phyloP scores from a whole-genome alignment of 2,888 invertebrate genomes.

The Melitaea athalia region DNA sequence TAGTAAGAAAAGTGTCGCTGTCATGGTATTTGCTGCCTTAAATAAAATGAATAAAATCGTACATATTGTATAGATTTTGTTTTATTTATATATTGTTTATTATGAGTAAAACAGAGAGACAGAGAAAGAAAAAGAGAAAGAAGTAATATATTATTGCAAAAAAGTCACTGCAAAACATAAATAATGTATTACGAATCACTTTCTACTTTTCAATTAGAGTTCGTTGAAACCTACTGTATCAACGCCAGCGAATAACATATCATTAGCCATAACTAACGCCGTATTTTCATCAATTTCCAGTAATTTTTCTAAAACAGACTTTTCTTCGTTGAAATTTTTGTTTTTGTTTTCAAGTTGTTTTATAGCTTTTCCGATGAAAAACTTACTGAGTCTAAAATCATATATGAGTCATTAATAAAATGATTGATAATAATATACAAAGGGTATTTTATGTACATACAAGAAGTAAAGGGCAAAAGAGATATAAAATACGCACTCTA shows the following conservation, averaged over 20 bases:
- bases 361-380: constrained; percentile 28
- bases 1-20: constrained; percentile 82
- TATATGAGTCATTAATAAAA: not conserved
- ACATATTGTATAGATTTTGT: not conserved
- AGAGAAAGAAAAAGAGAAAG: too few relatives aligned
- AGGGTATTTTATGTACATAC: too few relatives aligned
- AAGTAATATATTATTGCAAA: too few relatives aligned
- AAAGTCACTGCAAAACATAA: too few relatives aligned
- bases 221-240: constrained; percentile 81
- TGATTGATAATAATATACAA: too few relatives aligned
- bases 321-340: constrained; percentile 50
- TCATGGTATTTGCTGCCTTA: constrained; percentile 82
- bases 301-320: constrained; percentile 84
- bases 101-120: too few relatives aligned
- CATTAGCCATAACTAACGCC: constrained; percentile 85
- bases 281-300: constrained; percentile 80
- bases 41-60: constrained; percentile 27
- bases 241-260: constrained; percentile 85
- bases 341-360: constrained; percentile 48
- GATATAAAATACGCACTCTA: constrained; percentile 48
- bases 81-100: not conserved
- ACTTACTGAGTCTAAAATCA: constrained; percentile 29
- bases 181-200: not conserved
- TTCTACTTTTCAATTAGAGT: not conserved
- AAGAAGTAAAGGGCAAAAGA: not conserved